Conservation (phyloP, 2,888 invertebrate species). For the Chloroclystis v-ata region DNA sequence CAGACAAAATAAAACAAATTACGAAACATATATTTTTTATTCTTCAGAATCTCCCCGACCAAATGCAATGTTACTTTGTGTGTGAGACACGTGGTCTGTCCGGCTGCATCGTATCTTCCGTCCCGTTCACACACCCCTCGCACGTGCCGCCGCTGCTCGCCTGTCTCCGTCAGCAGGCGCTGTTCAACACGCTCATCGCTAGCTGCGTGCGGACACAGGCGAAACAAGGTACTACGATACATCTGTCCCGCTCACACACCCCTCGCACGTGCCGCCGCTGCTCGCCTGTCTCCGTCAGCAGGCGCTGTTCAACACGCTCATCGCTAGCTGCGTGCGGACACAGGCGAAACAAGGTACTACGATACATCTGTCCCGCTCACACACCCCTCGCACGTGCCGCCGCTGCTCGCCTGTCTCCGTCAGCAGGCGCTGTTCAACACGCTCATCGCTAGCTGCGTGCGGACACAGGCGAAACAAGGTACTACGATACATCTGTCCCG, state of each 20-base stretch:
- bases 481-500: conserved; percentile 83
- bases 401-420: conserved; percentile 88
- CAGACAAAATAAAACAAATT: too few species aligned
- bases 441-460: conserved; percentile 91
- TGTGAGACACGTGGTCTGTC: conserved; percentile 86
- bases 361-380: conserved; percentile 93
- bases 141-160: conserved; percentile 93
- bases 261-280: conserved; percentile 93
- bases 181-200: conserved; percentile 92
- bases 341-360: conserved; percentile 1
- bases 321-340: conserved; percentile 92
- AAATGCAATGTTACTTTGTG: conserved; percentile 95
- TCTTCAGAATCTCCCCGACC: conserved; percentile 90
- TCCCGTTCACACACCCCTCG: conserved; percentile 95
- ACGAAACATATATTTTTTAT: too few species aligned
- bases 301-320: conserved; percentile 92
- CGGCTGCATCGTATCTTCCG: conserved; percentile 86
- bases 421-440: conserved; percentile 96
- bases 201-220: conserved; percentile 87
- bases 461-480: conserved; percentile 63
- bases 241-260: conserved; percentile 95
- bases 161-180: conserved; percentile 90
- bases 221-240: conserved; percentile 31
- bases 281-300: conserved; percentile 91
- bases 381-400: conserved; percentile 94